These are phyloP conservation scores for Tinea semifulvella DNA, from an alignment of 2,888 invertebrate species.

Conservation along the genomic window DNA sequence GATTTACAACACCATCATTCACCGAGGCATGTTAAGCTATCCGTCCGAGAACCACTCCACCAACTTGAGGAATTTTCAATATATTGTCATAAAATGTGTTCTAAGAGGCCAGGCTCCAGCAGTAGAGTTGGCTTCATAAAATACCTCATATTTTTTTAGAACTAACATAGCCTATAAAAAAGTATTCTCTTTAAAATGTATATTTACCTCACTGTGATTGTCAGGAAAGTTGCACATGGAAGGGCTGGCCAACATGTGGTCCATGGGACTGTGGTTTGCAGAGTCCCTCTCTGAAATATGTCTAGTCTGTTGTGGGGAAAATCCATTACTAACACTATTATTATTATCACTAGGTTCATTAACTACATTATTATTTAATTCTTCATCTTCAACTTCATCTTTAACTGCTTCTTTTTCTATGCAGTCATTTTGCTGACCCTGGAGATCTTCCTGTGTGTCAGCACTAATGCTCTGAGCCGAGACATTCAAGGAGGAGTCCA, in stretches of 20 bases:
- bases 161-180: not conserved
- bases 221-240: conserved; percentile 75
- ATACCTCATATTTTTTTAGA: too few species aligned
- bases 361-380: conserved; percentile 35
- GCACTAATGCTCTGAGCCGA: not conserved
- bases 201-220: conserved; percentile 71
- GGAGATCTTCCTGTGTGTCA: conserved; percentile 3
- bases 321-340: conserved; percentile 31
- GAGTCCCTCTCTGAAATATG: conserved; percentile 70
- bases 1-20: too few species aligned
- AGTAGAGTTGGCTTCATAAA: too few species aligned
- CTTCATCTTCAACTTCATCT: conserved; percentile 28
- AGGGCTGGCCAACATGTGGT: conserved; percentile 74
- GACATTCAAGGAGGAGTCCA: not conserved
- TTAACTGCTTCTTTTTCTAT: conserved; percentile 11
- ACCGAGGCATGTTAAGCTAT: too few species aligned
- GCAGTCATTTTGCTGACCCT: conserved; percentile 28
- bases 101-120: too few species aligned
- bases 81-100: too few species aligned
- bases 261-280: conserved; percentile 81
- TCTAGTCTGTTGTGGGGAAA: conserved; percentile 45
- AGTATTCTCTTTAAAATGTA: too few species aligned
- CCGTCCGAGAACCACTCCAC: too few species aligned
- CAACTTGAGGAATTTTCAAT: too few species aligned
- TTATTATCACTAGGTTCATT: conserved; percentile 40